Evolutionary conservation across 2,113 vertebrate genomes (phyloP).

Genomic region (Marmota monax): DNA sequence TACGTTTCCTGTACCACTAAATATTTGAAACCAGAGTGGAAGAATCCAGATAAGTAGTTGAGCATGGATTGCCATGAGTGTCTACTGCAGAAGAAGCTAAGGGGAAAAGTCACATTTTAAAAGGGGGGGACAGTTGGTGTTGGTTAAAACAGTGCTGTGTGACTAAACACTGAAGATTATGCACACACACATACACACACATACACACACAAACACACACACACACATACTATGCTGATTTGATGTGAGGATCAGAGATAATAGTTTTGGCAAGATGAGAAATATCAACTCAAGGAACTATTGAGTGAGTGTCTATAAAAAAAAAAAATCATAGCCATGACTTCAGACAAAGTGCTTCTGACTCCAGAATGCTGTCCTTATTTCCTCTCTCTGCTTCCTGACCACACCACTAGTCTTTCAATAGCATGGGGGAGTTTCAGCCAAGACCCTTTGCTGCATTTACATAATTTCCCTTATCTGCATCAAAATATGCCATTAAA

Average conservation of each 20-base stretch:
- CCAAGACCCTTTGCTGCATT: accelerated
- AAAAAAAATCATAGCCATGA: not conserved
- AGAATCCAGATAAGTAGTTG: not conserved
- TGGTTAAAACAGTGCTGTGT: not conserved
- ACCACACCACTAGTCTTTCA: not conserved
- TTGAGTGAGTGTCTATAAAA: not conserved
- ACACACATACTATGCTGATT: accelerated
- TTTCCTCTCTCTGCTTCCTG: not conserved
- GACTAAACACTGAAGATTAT: not conserved
- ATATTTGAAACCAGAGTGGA: not conserved
- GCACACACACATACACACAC: not conserved
- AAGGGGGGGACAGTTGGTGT: not conserved
- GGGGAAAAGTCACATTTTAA: not conserved
- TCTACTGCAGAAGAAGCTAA: not conserved
- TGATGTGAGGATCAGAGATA: not conserved
- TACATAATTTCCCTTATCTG: not conserved
- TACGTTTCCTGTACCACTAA: not conserved
- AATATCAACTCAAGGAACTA: not conserved
- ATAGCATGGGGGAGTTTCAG: not conserved
- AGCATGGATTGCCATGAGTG: not conserved
- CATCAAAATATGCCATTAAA: not conserved
- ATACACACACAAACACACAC: accelerated
- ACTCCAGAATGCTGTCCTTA: not conserved
- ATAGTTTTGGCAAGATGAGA: not conserved
- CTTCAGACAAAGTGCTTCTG: not conserved